Evolutionary conservation across 2,888 invertebrate species (phyloP), one percentile per base, ranked within the genome.

Genomic region (Leptopilina syphax): DNA sequence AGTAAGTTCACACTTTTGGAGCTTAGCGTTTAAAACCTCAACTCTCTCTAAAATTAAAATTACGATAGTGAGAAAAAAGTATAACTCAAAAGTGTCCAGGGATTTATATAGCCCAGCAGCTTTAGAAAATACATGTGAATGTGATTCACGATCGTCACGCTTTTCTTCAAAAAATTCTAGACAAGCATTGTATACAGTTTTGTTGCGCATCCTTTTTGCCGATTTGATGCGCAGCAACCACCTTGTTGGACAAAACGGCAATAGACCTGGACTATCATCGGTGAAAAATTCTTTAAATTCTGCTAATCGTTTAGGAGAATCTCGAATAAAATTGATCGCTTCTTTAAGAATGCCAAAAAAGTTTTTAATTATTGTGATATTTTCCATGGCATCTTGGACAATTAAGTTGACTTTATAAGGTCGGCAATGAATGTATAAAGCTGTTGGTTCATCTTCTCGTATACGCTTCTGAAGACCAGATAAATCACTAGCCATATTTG

Each of bases 1-100:
- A 77, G 78, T 80, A 57, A 83, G 77, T 24, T 84, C 82, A 47
- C 79, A 65, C 73, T 81, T 82, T 78, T 80, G 80, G 27, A 81
- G 77, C 27, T 83, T 77, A 27, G 77, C 67, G 70, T 83, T 83
- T 9, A 82, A 77, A 12, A 79, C 50, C 80, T 83, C 82, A 41
- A 83, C 77, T 5, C 81, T 76, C 9, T 84, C 81, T 68, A 84
- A 84, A 80, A 83, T 83, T 18, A 77, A 76, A 77, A 85, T 83
- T 18, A 79, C 77, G 54, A 77, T 57, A 41, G 77, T 81, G 27
- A 81, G 57, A 3, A 79, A 60, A 80, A 80, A 78, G 47, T 76
- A 80, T 27, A 80, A 80, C 12, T 76, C 63, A 27, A 78, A 80
- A 10, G 76, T 76, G 47, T 80, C 68, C 68, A 84, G 77, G 24